Base-by-base conservation (phyloP, 2,113 vertebrate genomes). In the Festucalex cinctus region DNA sequence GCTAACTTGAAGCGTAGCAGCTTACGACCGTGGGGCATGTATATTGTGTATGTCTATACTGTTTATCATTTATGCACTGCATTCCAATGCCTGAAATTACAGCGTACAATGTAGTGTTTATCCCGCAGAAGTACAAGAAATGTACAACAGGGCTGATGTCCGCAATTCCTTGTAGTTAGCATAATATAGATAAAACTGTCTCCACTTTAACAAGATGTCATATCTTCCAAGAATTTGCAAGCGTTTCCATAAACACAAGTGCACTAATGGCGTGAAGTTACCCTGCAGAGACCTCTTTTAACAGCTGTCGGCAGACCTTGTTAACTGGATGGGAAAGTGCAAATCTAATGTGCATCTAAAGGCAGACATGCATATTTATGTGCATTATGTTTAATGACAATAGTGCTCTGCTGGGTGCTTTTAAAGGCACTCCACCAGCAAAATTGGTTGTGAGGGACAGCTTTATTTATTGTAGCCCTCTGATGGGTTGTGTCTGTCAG, bases 191-290 rank as follows among this genome's bases (percentile, higher is more conserved):
- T 19, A 28, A 74, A 74, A 78, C 81, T 78, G 73, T 80, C 84
- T 73, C 75, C 81, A 75, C 79, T 88, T 84, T 78, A 64, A 66
- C 6, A n/a, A 76, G 74, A 69, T 0, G 3, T 63, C 63, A 79
- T 59, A 79, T 36, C 19, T 60, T 39, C 35, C 35, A 79, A 79
- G 68, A 81, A 69, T 79, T 28, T 49, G 12, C 70, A 86, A 80
- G 79, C 67, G 22, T 76, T 73, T 65, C 28, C 51, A 68, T 83
- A 81, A 84, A 88, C 85, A 64, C 86, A 78, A 63, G 77, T 76
- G 76, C 66, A 46, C 75, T 88, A 88, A 88, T 88, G 86, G 83
- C 80, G 68, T 79, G 75, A 79, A 80, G 46, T 70, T 66, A 59
- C n/a, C 73, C 79, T 66, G 71, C 74, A 54, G 83, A 80, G 75